Evolutionary conservation across 2,113 vertebrate species (phyloP).

Genomic region (Tonatia bakeri): DNA sequence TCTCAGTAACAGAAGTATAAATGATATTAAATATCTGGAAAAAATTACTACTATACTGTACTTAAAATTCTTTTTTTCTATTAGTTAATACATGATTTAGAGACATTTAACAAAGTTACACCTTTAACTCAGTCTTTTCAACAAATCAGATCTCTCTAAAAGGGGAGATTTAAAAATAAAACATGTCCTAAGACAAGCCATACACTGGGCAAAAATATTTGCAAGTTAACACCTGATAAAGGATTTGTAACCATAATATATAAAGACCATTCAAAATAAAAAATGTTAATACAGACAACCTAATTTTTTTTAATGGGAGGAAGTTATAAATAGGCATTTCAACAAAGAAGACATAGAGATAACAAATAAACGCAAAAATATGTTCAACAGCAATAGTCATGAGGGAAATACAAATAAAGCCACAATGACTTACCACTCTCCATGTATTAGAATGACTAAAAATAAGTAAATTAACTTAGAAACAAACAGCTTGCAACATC

Average conservation of each 20-base stretch:
- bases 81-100: not conserved
- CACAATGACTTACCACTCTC: not conserved
- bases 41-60: not conserved
- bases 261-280: not conserved
- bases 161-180: not conserved
- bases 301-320: not conserved
- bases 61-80: not conserved
- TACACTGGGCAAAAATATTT: not conserved
- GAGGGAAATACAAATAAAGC: not conserved
- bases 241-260: not conserved
- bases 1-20: not conserved
- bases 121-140: not conserved
- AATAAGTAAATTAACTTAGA: not conserved
- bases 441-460: not conserved
- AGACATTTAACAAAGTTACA: not conserved
- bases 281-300: not conserved
- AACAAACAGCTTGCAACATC: not conserved
- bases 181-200: not conserved
- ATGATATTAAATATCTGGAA: not conserved
- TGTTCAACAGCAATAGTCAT: not conserved
- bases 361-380: not conserved
- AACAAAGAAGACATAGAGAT: not conserved
- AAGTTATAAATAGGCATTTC: not conserved
- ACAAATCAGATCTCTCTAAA: not conserved
- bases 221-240: not conserved